Evolutionary conservation across 2,888 invertebrate genomes (phyloP).

Genomic region (Craniophora ligustri): DNA sequence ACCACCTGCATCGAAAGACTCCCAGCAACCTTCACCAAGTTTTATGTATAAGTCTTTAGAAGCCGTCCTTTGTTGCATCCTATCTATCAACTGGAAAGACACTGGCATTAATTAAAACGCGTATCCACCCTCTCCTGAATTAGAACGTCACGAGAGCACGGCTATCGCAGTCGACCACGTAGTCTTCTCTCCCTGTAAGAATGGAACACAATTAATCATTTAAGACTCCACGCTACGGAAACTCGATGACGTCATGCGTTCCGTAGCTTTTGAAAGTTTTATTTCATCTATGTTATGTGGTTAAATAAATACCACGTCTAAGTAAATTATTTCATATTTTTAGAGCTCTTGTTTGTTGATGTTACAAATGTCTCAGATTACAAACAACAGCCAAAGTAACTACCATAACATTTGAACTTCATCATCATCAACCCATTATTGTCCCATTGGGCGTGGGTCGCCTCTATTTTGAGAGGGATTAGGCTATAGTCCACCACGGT

Average conservation of each 20-base stretch:
- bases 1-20: neutral
- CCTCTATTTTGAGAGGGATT: no score
- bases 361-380: no score
- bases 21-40: neutral
- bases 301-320: no score
- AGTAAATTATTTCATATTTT: no score
- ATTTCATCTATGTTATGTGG: neutral
- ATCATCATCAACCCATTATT: no score
- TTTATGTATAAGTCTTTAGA: constrained; percentile 3
- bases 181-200: constrained; percentile 50
- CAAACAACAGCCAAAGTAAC: no score
- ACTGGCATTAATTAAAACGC: constrained; percentile 55
- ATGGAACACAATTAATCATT: constrained; percentile 63
- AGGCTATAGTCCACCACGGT: no score
- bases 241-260: constrained; percentile 30
- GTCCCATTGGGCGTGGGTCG: no score
- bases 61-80: neutral
- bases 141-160: constrained; percentile 55
- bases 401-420: no score
- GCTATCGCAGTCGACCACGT: constrained; percentile 53
- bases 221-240: constrained; percentile 20
- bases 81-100: constrained; percentile 16
- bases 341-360: no score
- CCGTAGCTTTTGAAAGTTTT: neutral
- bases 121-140: constrained; percentile 52